Evolutionary conservation across 23 tunicate species (phyloP), one percentile per base, ranked within the genome.

Genomic region (Trididemnum clinides): DNA sequence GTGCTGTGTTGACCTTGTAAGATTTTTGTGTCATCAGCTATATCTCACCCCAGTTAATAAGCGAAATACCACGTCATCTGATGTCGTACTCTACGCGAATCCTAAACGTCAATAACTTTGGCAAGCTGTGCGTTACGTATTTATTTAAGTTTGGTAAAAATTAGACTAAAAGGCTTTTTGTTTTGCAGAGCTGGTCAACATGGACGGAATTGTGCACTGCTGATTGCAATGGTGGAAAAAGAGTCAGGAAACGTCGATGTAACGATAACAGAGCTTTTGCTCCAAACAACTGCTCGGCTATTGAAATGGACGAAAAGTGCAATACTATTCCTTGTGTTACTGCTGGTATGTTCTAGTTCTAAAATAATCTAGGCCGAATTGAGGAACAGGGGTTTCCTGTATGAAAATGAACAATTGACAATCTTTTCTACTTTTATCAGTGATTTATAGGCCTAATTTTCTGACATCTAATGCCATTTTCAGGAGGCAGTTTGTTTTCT

Each of bases 201-300:
- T 83, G 87, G 87, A 2, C 87, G 3, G 2, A 23, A 28, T 30
- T 80, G 22, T 83, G 87, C 28, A 71, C 50, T 33, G 77, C 23
- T 29, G 25, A 26, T n/a, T 83, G 87, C 50, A 69, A 69, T 35
- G 83, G 66, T 50, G 87, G 87, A 5, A 27, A 27, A 31, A 29
- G 32, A 1, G n/a, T 32, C 1, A 33, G 5, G 37, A 28, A 71
- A 44, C 49, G 87, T 28, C 54, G 72, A 50, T 83, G 87, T 22
- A 34, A 44, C 18, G 34, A 34, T 39, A 50, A 83, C 54, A 51
- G 44, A 1, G 21, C 29, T 0, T 1, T 37, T 15, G 69, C 49
- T 3, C 44, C 49, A 19, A 20, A 20, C 15, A 44, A 70, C 31
- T 83, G 87, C 50, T 78, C 34, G 30, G 5, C 19, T 6, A 57